Evolutionary conservation across 2,113 vertebrate genomes (phyloP).

Genomic region (Strigops habroptila): DNA sequence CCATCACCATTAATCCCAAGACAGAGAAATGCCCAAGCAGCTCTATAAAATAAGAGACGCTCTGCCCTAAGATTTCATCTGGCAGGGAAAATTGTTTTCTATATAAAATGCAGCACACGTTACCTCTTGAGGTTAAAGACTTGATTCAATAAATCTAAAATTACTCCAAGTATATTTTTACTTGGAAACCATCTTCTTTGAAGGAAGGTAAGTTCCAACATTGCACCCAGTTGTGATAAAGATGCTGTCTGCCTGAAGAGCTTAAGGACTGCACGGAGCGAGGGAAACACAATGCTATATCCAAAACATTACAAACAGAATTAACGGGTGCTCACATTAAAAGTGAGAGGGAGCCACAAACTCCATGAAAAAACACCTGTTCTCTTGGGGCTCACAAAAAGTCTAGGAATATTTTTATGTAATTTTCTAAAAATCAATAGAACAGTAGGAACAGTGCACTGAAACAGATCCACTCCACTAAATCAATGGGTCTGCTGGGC

Average conservation of each 20-base stretch:
- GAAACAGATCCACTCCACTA: neutral
- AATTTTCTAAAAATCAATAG: neutral
- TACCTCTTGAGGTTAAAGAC: neutral
- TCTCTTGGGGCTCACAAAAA: neutral
- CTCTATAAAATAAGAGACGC: neutral
- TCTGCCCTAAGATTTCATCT: conserved; percentile 3
- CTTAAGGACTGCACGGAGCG: neutral
- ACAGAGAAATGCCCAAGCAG: conserved; percentile 1
- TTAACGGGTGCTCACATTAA: neutral
- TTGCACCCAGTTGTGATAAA: neutral
- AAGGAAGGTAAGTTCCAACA: neutral
- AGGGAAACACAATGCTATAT: neutral
- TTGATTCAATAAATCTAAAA: neutral
- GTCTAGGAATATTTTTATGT: neutral
- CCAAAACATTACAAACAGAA: neutral
- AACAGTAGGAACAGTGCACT: neutral
- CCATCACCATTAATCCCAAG: conserved; percentile 10
- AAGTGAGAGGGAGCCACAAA: neutral
- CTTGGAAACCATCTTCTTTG: neutral
- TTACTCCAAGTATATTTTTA: neutral
- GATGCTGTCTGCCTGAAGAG: neutral
- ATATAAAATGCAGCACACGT: neutral
- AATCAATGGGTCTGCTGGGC: neutral
- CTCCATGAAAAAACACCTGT: neutral
- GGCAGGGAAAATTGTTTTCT: conserved; percentile 8